Percentiles rank a stretch among this genome's conserved stretches.
Conservation (phyloP, 2,113 vertebrate genomes). For the Pachycephala philippinensis region DNA sequence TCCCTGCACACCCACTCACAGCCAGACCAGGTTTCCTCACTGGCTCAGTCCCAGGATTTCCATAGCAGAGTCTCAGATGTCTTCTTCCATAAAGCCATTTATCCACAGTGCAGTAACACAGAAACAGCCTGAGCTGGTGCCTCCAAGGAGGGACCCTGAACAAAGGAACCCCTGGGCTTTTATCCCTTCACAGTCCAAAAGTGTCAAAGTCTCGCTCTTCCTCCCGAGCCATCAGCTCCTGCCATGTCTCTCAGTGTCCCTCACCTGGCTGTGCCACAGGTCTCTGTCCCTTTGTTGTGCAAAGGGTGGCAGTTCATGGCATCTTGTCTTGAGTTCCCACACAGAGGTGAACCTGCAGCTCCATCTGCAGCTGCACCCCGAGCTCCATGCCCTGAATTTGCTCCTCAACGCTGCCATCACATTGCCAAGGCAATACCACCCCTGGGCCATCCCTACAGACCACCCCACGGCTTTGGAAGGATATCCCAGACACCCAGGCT, state of each 20-base stretch:
- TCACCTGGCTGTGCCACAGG: background rate
- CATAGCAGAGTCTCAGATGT: fast-evolving
- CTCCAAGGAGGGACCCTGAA: background rate
- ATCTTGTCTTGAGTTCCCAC: fast-evolving
- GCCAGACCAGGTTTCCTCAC: background rate
- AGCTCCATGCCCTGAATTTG: background rate
- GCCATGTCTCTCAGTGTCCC: fast-evolving
- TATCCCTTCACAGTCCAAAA: fast-evolving
- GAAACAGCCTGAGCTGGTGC: background rate
- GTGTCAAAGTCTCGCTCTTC: fast-evolving
- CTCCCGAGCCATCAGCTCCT: background rate
- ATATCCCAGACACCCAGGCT: background rate
- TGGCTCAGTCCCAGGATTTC: fast-evolving
- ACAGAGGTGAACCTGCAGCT: background rate
- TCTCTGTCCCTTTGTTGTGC: background rate
- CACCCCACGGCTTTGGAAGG: background rate
- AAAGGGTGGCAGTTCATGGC: no score
- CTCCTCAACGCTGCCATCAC: background rate
- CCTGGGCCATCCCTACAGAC: background rate
- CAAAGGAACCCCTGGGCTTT: background rate
- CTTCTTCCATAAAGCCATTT: background rate
- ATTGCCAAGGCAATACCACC: fast-evolving
- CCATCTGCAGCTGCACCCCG: background rate
- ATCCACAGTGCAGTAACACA: background rate
- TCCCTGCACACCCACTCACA: background rate